Evolutionary conservation across 2,113 vertebrate genomes (phyloP).

Genomic region (Chunga burmeisteri): DNA sequence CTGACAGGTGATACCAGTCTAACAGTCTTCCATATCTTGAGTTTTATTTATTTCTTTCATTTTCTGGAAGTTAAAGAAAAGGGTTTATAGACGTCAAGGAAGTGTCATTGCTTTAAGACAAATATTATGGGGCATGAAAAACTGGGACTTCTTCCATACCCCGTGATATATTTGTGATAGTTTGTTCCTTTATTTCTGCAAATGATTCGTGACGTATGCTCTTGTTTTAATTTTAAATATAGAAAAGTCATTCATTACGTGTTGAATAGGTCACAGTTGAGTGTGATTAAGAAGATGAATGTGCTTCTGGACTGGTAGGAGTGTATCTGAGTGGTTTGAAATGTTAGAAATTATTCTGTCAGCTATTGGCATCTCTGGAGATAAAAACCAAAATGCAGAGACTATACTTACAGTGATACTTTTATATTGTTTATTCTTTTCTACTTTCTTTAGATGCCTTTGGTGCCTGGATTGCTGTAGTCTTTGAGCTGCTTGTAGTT

Average conservation of each 20-base stretch:
- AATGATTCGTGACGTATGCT: neutral
- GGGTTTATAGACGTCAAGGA: neutral
- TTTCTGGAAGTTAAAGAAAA: neutral
- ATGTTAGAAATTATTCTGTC: neutral
- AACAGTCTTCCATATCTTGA: neutral
- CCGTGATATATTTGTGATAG: neutral
- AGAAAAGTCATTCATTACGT: neutral
- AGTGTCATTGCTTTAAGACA: neutral
- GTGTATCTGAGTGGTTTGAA: neutral
- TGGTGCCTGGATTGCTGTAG: neutral
- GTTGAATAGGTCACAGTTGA: neutral
- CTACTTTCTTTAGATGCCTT: neutral
- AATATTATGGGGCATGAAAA: neutral
- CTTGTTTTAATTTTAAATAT: constrained; percentile 37
- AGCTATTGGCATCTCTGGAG: neutral
- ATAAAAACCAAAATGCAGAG: neutral
- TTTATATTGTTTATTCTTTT: neutral
- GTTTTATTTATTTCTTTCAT: constrained; percentile 33
- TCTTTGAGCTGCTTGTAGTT: neutral
- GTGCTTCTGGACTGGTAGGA: neutral
- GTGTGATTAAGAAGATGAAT: neutral
- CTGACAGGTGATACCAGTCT: neutral
- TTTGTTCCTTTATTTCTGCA: constrained; percentile 17
- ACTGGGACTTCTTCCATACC: neutral
- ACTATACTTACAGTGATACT: neutral